Evolutionary conservation across 2,888 invertebrate genomes (phyloP), one percentile per base, ranked within the genome.

Genomic region (Campoplex nolae): DNA sequence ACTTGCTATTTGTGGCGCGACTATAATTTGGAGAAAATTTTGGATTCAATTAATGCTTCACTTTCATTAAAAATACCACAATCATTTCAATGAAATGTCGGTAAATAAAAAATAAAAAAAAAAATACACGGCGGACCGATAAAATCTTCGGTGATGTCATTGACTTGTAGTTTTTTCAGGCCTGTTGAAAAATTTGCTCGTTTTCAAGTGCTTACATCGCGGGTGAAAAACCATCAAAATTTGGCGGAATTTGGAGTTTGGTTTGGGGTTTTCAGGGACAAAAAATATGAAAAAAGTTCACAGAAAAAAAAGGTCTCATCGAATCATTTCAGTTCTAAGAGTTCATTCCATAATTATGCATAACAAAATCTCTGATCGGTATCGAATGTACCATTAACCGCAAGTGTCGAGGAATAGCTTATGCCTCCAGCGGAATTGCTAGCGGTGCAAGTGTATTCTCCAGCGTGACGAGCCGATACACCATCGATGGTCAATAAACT

Each of bases 401-500:
- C 95, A 92, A 97, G 95, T 67, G 95, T 95, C 82, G 96, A 95
- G 88, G 95, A 95, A 92, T 95, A 95, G 91, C 96, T 95, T 86
- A 95, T 95, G 90, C 95, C 95, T 91, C 96, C 96, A 89, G 96
- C 96, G 90, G 95, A 95, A 93, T 97, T 97, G 93, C 95, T 95
- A 62, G 96, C 96, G 92, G 95, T 95, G 94, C 96, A 97, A 86
- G 96, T 96, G 94, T 96, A 96, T 94, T 96, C 96, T 85, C 96
- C 96, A 88, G 96, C 96, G 91, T 96, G 96, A 89, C 95, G 95
- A 79, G 96, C 96, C 91, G 95, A 96, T 90, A 97, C 96, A 28
- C 96, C 95, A 93, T 96, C 96, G 92, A 97, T 96, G 88, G 96
- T 96, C 87, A 97, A 95, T 86, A 96, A 94, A 84, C 96, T 96